Percentiles rank a stretch among this genome's conserved stretches.
Conservation (phyloP, 2,113 vertebrate genomes). For the Charadrius vociferus region DNA sequence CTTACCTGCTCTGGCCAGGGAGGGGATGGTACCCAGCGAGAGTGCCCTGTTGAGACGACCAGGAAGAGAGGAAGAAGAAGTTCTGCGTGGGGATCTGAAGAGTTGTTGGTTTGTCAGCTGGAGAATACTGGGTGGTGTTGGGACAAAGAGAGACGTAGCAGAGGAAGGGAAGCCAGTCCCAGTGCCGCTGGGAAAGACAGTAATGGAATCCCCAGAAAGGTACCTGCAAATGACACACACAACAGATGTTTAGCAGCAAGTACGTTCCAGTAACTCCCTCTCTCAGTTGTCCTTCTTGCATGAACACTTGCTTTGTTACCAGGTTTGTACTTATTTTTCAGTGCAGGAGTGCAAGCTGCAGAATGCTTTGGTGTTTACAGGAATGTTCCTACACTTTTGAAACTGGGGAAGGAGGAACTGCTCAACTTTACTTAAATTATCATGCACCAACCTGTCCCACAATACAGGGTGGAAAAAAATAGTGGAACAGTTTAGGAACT, state of each 20-base stretch:
- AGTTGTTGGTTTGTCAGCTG: conserved; percentile 84
- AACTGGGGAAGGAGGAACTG: neutral
- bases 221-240: conserved; percentile 78
- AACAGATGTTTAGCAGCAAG: neutral
- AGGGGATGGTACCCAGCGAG: conserved; percentile 89
- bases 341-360: neutral
- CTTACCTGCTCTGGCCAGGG: conserved; percentile 88
- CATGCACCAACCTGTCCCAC: neutral
- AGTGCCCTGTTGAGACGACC: conserved; percentile 90
- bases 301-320: neutral
- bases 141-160: conserved; percentile 76
- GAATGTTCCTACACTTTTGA: neutral
- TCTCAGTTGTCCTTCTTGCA: neutral
- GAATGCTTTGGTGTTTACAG: neutral
- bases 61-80: conserved; percentile 87
- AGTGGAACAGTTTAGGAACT: neutral
- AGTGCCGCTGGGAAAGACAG: conserved; percentile 64
- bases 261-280: neutral
- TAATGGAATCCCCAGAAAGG: conserved; percentile 76
- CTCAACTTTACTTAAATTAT: neutral
- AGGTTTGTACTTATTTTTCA: neutral
- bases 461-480: neutral
- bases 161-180: conserved; percentile 50
- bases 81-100: conserved; percentile 76
- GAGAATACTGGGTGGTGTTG: conserved; percentile 83